Evolutionary conservation across 1,140 invertebrate genomes (phyloP).

Genomic region (Cotesia glomerata): DNA sequence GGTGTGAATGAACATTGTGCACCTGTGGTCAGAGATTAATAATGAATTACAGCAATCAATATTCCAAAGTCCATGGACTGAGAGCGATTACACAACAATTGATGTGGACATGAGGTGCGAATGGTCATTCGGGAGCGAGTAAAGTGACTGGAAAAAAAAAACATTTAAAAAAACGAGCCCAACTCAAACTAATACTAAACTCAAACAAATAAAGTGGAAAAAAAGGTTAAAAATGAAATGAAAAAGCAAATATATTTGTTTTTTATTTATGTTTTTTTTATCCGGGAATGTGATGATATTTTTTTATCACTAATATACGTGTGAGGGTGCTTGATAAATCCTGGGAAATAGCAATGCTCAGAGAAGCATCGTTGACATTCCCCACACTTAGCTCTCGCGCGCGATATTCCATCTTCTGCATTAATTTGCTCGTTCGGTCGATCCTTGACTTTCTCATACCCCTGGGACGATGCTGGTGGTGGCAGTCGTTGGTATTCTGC

Average conservation of each 20-base stretch:
- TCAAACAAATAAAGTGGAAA: too few species aligned
- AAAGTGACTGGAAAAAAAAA: neutral
- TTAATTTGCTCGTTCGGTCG: constrained; percentile 21
- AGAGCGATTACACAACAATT: constrained; percentile 9
- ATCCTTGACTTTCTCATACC: constrained; percentile 10
- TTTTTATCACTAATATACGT: neutral
- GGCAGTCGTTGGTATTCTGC: neutral
- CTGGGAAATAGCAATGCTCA: neutral
- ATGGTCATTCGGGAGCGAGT: neutral
- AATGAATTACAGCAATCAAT: constrained; percentile 14
- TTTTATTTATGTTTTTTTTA: too few species aligned
- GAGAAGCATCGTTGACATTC: constrained; percentile 5
- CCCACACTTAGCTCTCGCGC: neutral
- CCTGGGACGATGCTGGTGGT: constrained; percentile 3
- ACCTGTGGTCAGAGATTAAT: constrained; percentile 13
- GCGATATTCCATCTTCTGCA: constrained; percentile 21
- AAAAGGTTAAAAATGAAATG: too few species aligned
- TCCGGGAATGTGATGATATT: neutral
- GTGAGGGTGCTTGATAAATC: neutral
- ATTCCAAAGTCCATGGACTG: constrained; percentile 6
- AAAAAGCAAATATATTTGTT: too few species aligned
- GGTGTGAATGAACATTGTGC: constrained; percentile 10
- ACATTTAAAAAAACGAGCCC: neutral
- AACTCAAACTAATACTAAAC: too few species aligned
- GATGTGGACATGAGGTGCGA: constrained; percentile 1